Evolutionary conservation across 2,888 invertebrate species (phyloP).

Genomic region (Troides aeacus): DNA sequence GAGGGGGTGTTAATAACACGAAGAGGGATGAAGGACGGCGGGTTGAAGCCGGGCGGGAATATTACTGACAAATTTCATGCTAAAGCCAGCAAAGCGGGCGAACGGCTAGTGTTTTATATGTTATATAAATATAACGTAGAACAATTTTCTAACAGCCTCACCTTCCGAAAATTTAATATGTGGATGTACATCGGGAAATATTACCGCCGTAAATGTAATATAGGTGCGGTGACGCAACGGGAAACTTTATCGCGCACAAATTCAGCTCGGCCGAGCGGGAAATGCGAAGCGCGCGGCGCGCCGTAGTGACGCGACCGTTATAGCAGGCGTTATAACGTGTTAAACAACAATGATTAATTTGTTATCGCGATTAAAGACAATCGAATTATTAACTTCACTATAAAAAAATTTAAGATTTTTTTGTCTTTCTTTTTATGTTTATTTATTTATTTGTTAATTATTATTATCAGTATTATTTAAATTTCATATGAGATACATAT

Average conservation of each 20-base stretch:
- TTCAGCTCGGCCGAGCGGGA: constrained; percentile 18
- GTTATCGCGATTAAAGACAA: neutral
- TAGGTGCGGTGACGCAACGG: constrained; percentile 9
- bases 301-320: constrained; percentile 3
- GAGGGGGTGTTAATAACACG: no score
- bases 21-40: no score
- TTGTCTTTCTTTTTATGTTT: no score
- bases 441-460: no score
- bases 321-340: constrained; percentile 1
- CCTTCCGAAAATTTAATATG: neutral
- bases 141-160: neutral
- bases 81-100: no score
- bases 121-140: neutral
- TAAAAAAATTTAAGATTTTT: no score
- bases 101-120: no score
- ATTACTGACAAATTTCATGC: no score
- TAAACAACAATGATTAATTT: neutral
- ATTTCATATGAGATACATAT: no score
- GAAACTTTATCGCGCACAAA: constrained; percentile 24
- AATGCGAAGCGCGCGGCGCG: constrained; percentile 18
- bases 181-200: neutral
- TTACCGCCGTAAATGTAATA: constrained; percentile 11
- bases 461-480: no score
- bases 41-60: no score
- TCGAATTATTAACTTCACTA: neutral